Evolutionary conservation across 2,797 vertebrate species (phyloP).

Genomic region (Rhinichthys osculus): DNA sequence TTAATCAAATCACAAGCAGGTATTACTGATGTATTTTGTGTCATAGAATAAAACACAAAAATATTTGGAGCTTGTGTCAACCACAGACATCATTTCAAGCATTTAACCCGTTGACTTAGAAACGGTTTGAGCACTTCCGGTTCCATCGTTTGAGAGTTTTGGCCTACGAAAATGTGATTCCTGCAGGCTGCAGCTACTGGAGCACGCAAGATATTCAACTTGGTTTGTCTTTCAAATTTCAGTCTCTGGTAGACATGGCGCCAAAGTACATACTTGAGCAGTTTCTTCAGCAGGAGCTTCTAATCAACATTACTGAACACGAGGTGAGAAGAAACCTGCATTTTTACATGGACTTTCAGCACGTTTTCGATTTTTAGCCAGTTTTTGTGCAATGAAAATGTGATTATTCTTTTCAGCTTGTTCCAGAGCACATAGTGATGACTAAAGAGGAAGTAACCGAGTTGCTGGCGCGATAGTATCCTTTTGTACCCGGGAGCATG

Average conservation of each 20-base stretch:
- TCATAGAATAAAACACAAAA: no score
- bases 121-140: no score
- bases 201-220: not conserved
- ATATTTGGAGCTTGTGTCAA: no score
- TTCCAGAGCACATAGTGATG: slow-evolving; percentile 98
- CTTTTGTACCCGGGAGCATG: slow-evolving; percentile 66
- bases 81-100: not conserved
- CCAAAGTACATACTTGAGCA: slow-evolving; percentile 98
- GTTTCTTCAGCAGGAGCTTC: slow-evolving; percentile 95
- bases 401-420: slow-evolving; percentile 79
- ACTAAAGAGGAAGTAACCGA: slow-evolving; percentile 96
- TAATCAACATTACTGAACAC: slow-evolving; percentile 98
- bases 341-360: not conserved
- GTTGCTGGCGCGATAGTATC: slow-evolving; percentile 96
- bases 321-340: slow-evolving; percentile 82
- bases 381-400: not conserved
- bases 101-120: not conserved
- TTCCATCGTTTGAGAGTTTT: not conserved
- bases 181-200: no score
- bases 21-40: no score
- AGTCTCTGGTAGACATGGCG: slow-evolving; percentile 98
- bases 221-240: not conserved
- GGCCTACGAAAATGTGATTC: not conserved
- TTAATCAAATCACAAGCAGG: no score
- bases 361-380: not conserved